phyloP scores from a whole-genome alignment of 2,888 invertebrate genomes.

The Drosophila meridiana region DNA sequence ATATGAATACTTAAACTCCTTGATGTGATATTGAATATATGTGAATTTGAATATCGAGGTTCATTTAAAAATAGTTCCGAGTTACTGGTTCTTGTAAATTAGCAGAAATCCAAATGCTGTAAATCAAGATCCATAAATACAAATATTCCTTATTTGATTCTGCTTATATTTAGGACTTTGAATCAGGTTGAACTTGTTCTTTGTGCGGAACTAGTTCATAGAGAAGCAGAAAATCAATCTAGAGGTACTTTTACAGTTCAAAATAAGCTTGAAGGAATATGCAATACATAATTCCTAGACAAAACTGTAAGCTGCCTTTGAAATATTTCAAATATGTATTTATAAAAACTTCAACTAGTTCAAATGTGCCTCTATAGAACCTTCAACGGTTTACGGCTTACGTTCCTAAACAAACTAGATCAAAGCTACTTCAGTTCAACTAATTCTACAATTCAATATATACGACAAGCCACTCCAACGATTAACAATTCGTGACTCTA shows the following conservation, averaged over 20 bases:
- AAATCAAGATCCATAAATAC: background rate
- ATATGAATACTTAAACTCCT: background rate
- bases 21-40: background rate
- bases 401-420: background rate
- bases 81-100: too few relatives aligned
- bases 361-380: background rate
- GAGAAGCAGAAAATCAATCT: rapidly evolving
- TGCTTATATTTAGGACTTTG: background rate
- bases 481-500: background rate
- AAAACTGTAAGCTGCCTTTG: background rate
- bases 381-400: background rate
- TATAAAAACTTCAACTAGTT: background rate
- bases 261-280: background rate
- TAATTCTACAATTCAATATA: background rate
- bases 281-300: too few relatives aligned
- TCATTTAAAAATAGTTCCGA: background rate
- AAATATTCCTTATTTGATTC: background rate
- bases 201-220: background rate
- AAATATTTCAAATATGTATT: background rate
- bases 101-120: background rate
- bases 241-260: background rate
- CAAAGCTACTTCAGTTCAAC: background rate
- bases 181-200: background rate
- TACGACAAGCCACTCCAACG: too few relatives aligned
- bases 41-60: too few relatives aligned